Evolutionary conservation across 2,888 invertebrate genomes (phyloP).

Genomic region (Pseudococcus jackbeardsleyi): DNA sequence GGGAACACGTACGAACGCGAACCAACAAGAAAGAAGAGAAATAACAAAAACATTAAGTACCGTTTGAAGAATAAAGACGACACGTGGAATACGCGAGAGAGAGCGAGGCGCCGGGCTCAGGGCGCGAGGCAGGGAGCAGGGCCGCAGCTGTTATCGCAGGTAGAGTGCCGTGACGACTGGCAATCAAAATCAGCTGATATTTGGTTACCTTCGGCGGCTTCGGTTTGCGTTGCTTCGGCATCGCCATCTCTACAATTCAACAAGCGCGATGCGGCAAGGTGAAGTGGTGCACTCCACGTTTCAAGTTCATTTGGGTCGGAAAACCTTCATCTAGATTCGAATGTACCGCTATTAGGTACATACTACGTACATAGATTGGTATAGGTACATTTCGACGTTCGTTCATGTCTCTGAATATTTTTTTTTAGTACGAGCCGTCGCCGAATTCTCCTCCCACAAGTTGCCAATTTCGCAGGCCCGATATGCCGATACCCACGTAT

Average conservation of each 20-base stretch:
- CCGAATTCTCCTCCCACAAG: neutral
- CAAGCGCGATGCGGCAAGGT: conserved; percentile 39
- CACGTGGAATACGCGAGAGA: neutral
- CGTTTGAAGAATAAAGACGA: conserved; percentile 28
- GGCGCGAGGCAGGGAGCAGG: neutral
- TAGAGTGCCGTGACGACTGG: conserved; percentile 49
- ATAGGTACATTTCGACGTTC: neutral
- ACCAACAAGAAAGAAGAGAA: neutral
- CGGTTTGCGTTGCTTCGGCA: neutral
- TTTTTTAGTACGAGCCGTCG: neutral
- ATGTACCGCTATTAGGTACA: conserved; percentile 35
- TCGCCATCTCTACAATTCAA: conserved; percentile 13
- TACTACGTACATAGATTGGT: neutral
- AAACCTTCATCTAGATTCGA: conserved; percentile 45
- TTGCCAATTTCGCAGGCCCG: neutral
- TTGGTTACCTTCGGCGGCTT: conserved; percentile 27
- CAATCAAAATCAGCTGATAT: conserved; percentile 55
- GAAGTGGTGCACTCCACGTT: conserved; percentile 58
- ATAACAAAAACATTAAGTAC: conserved; percentile 15
- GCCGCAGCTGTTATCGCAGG: conserved; percentile 40
- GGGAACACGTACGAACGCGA: neutral
- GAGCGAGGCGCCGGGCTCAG: neutral
- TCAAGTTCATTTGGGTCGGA: conserved; percentile 60
- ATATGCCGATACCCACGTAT: neutral
- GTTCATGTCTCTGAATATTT: neutral